Evolutionary conservation across 2,797 vertebrate species (phyloP).

Genomic region (Labeo calbasu): DNA sequence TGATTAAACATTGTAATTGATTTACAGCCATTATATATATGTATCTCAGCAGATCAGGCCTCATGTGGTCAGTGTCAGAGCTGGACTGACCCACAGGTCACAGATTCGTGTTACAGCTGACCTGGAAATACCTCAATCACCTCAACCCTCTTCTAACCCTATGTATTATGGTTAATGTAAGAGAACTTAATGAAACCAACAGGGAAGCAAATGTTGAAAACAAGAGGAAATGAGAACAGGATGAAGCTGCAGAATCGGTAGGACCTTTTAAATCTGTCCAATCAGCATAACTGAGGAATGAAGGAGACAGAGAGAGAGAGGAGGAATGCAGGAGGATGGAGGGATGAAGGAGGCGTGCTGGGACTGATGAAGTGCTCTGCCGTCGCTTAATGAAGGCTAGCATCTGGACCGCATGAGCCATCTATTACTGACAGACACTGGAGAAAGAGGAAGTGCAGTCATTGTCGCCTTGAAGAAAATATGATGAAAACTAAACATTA

Average conservation of each 20-base stretch:
- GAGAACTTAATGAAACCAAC: not conserved
- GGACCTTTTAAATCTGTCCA: not conserved
- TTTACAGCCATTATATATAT: no score
- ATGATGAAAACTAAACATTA: not conserved
- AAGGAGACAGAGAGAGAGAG: constrained; percentile 32
- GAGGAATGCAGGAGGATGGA: not conserved
- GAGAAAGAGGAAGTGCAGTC: not conserved
- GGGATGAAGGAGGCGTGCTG: constrained; percentile 21
- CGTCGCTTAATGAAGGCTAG: constrained; percentile 47
- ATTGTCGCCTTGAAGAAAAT: not conserved
- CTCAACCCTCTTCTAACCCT: not conserved
- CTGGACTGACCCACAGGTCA: not conserved
- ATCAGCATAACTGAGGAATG: not conserved
- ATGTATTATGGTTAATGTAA: not conserved
- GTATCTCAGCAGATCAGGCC: not conserved
- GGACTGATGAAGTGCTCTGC: constrained; percentile 43
- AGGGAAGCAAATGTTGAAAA: not conserved
- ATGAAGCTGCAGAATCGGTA: not conserved
- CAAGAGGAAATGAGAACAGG: not conserved
- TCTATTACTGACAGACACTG: not conserved
- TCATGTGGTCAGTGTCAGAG: not conserved
- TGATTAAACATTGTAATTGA: no score
- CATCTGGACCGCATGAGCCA: not conserved
- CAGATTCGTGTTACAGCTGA: constrained; percentile 6
- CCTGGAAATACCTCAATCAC: not conserved